A percentile compares a stretch with the other conserved stretches of the same genome.
Evolutionary conservation across 2,797 vertebrate genomes (phyloP).

Genomic region (Oophaga sylvatica): DNA sequence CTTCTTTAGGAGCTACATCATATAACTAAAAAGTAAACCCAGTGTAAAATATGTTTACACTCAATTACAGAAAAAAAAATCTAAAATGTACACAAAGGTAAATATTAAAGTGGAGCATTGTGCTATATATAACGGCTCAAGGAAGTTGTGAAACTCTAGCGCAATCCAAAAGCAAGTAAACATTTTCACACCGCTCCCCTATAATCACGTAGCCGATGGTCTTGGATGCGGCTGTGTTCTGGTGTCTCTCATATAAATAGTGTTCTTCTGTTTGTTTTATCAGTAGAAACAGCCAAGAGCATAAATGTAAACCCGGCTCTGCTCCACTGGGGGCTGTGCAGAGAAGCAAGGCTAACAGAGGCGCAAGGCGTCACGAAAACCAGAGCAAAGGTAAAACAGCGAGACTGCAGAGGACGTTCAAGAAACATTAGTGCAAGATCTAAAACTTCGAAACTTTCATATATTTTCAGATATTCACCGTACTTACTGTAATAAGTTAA

Average conservation of each 20-base stretch:
- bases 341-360: background rate
- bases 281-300: slow-evolving; percentile 13
- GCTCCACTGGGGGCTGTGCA: no score
- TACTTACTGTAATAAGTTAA: slow-evolving; percentile 96
- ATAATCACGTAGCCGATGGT: background rate
- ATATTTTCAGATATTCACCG: background rate
- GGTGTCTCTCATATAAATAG: background rate
- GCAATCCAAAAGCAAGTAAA: background rate
- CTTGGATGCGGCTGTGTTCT: background rate
- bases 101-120: background rate
- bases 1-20: no score
- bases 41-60: no score
- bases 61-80: background rate
- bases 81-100: background rate
- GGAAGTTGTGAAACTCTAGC: background rate
- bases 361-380: background rate
- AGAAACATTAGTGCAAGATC: background rate
- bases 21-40: no score
- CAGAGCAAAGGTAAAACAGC: background rate
- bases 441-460: background rate
- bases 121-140: background rate
- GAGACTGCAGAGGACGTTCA: background rate
- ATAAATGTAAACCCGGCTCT: background rate
- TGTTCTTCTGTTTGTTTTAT: background rate
- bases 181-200: background rate